Evolutionary conservation across 2,797 vertebrate species (phyloP).

Genomic region (Crenichthys baileyi): DNA sequence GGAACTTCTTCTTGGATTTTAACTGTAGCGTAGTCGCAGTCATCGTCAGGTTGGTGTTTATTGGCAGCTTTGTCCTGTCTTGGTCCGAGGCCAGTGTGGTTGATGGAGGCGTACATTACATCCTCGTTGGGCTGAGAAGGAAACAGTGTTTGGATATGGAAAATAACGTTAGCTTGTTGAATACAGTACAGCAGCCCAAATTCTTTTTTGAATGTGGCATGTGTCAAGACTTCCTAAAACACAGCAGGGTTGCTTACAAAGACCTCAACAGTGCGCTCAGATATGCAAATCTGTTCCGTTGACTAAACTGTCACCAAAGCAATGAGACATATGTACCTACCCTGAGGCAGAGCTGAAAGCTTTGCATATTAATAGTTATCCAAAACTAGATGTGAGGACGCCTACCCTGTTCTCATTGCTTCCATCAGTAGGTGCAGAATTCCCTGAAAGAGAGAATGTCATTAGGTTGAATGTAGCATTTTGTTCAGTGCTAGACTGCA

Average conservation of each 20-base stretch:
- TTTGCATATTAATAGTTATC: conserved; percentile 2
- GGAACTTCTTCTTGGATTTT: conserved; percentile 30
- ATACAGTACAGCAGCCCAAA: neutral
- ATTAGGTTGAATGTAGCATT: neutral
- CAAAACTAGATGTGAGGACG: conserved; percentile 8
- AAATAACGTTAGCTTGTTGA: conserved; percentile 4
- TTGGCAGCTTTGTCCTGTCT: neutral
- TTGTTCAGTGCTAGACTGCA: neutral
- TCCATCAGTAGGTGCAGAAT: conserved; percentile 2
- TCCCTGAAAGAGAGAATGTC: conserved; percentile 34
- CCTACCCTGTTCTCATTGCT: conserved; percentile 42
- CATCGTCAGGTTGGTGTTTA: neutral
- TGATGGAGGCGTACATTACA: conserved; percentile 76
- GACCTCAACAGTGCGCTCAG: neutral
- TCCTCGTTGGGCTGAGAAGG: conserved; percentile 64
- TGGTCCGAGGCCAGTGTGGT: conserved; percentile 49
- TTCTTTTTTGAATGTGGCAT: neutral
- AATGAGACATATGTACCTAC: neutral
- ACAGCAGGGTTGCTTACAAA: neutral
- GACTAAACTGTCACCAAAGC: conserved; percentile 6
- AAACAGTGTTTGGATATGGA: conserved; percentile 24
- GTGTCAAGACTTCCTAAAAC: conserved; percentile 28
- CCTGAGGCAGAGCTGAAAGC: conserved; percentile 4
- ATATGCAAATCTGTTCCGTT: conserved; percentile 51
- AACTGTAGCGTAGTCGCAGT: conserved; percentile 39